Base-by-base conservation (phyloP, 2,888 invertebrate genomes). In the Caenorhabditis sp. region DNA sequence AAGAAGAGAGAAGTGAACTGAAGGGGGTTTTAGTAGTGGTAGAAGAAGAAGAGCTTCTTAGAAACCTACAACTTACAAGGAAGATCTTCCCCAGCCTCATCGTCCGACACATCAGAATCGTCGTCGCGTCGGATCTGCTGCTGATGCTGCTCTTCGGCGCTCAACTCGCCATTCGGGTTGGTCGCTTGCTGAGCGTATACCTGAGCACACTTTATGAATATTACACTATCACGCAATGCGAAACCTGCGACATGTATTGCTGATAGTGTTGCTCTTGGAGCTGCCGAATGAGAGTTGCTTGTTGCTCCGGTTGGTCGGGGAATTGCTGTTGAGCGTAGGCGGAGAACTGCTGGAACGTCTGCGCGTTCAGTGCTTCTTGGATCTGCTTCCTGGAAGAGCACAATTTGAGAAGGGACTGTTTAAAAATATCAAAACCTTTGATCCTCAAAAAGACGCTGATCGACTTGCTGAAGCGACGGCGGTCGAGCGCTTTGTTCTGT, bases 241-340 rank as follows among this genome's bases (percentile, higher is more conserved):
- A 35, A 35, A 35, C 35, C 90, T 98, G 98, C 87, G 96, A 95
- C 93, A 99, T 96, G 90, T 99, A 99, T 89, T 98, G 97, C 89
- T 96, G 95, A 90, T 96, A 99, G 90, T 99, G 99, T 89, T 99
- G 96, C 86, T 97, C 97, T 90, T 99, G 99, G 48, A 99, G 91
- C 89, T 98, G 97, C 65, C 94, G 92, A 70, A 99, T 95, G 26
- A 99, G 91, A 43, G 95, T 93, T 0, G 94, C 95, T 92, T 99
- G 99, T 92, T 92, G 92, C 75, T 92, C 91, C 37, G 91, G 90
- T 87, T 92, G 92, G 41, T 91, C 92, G 17, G 93, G 93, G 86
- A 90, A 92, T 89, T 98, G 98, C 89, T 97, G 96, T 86, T 96
- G 95, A 0, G 98, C 95, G 90, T 99, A 96, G 70, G 93, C 92